Evolutionary conservation across 2,888 invertebrate genomes (phyloP).

Genomic region (Bursaphelenchus okinawaensis): DNA sequence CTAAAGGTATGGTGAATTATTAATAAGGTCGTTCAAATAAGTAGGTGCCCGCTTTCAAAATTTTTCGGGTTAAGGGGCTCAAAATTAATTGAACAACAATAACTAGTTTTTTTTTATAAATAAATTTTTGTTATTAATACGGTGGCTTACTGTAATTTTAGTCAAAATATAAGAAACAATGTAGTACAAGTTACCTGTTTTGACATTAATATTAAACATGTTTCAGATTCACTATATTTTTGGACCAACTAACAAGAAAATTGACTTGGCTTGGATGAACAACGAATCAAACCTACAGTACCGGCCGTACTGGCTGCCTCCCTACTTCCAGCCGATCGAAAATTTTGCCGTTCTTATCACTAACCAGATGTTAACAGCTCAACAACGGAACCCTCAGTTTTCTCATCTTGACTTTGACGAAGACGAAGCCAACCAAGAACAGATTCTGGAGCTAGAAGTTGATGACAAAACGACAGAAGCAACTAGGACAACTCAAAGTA

Average conservation of each 20-base stretch:
- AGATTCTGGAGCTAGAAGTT: background rate
- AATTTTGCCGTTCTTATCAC: background rate
- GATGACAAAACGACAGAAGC: background rate
- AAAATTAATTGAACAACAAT: no score
- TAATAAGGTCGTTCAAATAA: no score
- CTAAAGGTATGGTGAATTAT: no score
- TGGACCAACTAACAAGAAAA: background rate
- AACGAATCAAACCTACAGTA: background rate
- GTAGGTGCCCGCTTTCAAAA: no score
- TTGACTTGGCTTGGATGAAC: background rate
- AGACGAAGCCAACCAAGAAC: slow-evolving; percentile 1
- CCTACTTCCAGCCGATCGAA: background rate
- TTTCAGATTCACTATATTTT: background rate
- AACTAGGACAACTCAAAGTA: no score
- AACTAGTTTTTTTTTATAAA: no score
- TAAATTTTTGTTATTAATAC: no score
- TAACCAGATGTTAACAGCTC: background rate
- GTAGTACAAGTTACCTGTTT: no score
- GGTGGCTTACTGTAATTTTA: no score
- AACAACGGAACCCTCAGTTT: background rate
- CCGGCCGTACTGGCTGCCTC: background rate
- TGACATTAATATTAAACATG: no score
- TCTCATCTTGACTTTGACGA: background rate
- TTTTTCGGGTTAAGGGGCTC: no score
- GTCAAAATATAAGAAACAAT: no score